Conservation (phyloP, 2,797 vertebrate species). For the Potorous gilbertii region DNA sequence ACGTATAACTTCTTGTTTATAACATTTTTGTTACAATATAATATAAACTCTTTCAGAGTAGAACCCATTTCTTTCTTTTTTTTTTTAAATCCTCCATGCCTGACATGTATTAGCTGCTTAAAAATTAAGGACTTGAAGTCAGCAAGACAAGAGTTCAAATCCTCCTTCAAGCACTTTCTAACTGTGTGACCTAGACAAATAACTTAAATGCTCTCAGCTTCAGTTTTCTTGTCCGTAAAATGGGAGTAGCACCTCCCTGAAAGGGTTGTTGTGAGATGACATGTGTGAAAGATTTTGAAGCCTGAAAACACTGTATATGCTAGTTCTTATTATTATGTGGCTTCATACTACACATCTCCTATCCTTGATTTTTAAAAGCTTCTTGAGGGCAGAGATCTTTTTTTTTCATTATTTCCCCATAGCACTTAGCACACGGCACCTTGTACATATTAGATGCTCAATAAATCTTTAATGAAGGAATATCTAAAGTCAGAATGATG, state of each 20-base stretch:
- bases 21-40: background rate
- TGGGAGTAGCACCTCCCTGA: background rate
- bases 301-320: background rate
- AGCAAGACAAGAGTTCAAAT: background rate
- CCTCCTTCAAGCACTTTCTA: background rate
- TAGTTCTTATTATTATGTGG: background rate
- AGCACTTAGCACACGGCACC: background rate
- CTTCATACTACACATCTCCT: background rate
- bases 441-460: background rate
- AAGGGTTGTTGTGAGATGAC: background rate
- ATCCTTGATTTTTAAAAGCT: background rate
- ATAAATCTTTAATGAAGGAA: conserved; percentile 26
- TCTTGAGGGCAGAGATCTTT: background rate
- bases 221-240: background rate
- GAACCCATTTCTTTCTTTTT: background rate
- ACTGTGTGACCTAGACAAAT: background rate
- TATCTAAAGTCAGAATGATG: conserved; percentile 36
- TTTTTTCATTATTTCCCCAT: background rate
- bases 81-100: background rate
- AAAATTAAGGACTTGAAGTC: background rate
- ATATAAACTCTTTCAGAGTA: background rate
- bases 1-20: background rate
- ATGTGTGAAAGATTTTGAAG: background rate
- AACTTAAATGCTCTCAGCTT: background rate
- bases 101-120: background rate